phyloP scores from a whole-genome alignment of 2,797 vertebrate species.

The Artibeus lituratus region DNA sequence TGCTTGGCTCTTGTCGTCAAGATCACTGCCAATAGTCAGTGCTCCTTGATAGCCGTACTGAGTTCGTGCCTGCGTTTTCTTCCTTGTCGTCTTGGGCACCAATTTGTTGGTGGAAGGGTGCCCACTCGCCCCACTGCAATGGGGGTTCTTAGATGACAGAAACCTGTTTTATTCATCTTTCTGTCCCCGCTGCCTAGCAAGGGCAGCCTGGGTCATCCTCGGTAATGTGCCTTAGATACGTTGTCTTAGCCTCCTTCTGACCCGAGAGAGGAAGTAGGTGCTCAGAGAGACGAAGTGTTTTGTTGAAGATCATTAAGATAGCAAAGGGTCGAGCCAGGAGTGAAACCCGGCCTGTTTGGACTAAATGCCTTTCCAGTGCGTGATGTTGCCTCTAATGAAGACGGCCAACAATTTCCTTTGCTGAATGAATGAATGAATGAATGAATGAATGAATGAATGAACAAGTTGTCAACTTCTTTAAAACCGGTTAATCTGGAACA shows the following conservation, averaged over 20 bases:
- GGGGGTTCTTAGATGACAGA: not conserved
- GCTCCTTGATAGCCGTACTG: not conserved
- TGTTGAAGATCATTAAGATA: not conserved
- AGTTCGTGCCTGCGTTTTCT: not conserved
- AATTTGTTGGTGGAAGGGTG: not conserved
- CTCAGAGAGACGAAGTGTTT: not conserved
- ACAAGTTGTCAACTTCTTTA: not conserved
- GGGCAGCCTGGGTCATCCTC: accelerated
- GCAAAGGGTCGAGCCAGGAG: not conserved
- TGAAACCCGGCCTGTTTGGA: not conserved
- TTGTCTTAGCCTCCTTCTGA: not conserved
- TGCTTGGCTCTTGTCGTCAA: not conserved
- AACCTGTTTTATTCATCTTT: not conserved
- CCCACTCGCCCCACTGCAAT: not conserved
- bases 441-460: not conserved
- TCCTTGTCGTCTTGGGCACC: not conserved
- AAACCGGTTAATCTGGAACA: not conserved
- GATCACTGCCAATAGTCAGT: not conserved
- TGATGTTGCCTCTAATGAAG: not conserved
- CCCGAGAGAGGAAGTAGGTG: not conserved
- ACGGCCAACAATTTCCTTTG: not conserved
- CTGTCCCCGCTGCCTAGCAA: not conserved
- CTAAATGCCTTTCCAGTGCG: not conserved
- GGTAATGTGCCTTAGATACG: accelerated
- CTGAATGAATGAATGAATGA: not conserved